phyloP scores from a whole-genome alignment of 1,140 invertebrate genomes.

The Octopus sinensis region DNA sequence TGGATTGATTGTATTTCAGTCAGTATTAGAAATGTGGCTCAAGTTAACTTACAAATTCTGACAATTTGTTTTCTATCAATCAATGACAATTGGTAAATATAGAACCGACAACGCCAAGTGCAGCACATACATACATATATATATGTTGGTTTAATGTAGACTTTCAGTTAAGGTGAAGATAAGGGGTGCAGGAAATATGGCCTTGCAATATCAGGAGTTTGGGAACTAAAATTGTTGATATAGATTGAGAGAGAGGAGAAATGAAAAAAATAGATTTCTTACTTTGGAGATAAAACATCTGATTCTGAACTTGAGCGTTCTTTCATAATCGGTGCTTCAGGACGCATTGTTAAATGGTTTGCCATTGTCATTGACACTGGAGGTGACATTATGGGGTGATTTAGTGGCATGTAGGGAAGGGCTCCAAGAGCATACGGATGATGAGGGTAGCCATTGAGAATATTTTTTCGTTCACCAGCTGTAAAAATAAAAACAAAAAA shows the following conservation, averaged over 20 bases:
- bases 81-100: no score
- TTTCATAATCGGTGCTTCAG: conserved; percentile 71
- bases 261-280: conserved; percentile 55
- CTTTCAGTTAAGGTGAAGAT: no score
- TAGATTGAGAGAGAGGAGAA: not conserved
- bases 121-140: not conserved
- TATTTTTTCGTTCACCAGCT: conserved; percentile 76
- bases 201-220: no score
- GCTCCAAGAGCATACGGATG: conserved; percentile 80
- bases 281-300: conserved; percentile 78
- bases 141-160: not conserved
- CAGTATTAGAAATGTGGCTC: no score
- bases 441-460: conserved; percentile 91
- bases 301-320: conserved; percentile 67
- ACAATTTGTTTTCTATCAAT: no score
- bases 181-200: no score
- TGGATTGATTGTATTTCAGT: no score
- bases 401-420: conserved; percentile 65
- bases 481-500: conserved; percentile 16
- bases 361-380: conserved; percentile 76
- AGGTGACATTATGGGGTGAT: conserved; percentile 64
- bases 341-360: conserved; percentile 67
- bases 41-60: no score
- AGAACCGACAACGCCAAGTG: no score
- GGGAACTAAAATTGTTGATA: not conserved